Evolutionary conservation across 30 jellyfish, hydroid and myxozoan genomes (phyloP), one percentile per base, ranked within the genome.

Genomic region (Nemopilema nomurai): DNA sequence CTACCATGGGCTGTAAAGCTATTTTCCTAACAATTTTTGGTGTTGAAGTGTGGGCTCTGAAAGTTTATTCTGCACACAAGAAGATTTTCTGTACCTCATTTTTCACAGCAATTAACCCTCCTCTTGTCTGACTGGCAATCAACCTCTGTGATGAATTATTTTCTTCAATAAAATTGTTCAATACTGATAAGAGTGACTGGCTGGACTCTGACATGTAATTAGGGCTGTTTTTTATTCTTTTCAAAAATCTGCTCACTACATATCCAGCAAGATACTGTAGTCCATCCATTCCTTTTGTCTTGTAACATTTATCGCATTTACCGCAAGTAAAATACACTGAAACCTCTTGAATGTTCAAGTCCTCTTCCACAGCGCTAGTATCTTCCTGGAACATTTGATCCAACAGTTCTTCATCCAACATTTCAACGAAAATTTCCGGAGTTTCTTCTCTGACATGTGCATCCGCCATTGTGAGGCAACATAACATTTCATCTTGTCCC

Each of bases 101-200:
- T 28, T 67, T 67, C 9, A 67, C 76, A 24, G 76, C 76, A 67
- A 28, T 67, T 24, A 67, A 67, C 29, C 76, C 76, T 67, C 76
- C 76, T 67, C 76, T 18, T 67, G 76, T 67, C 27, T 67, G 76
- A 67, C 27, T 67, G 76, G 76, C 76, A 67, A 67, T 67, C 76
- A 67, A 24, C 76, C 76, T 67, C 76, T 67, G 76, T 9, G 76
- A 67, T 67, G 76, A 9, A 28, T 67, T 16, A 17, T 67, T 28
- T 23, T 19, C 29, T 28, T 67, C 76, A 13, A 67, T 67, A 23
- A 67, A 67, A 28, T 67, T 67, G n/a, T n/a, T n/a, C n/a, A n/a
- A n/a, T n/a, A n/a, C n/a, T n/a, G n/a, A n/a, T n/a, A n/a, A n/a
- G n/a, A n/a, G 76, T 67, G 76, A 67, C 76, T 67, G 76, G 76